Percentiles rank a stretch among this genome's conserved stretches.
Evolutionary conservation across 2,888 invertebrate genomes (phyloP).

Genomic region (Resseliella maxima): DNA sequence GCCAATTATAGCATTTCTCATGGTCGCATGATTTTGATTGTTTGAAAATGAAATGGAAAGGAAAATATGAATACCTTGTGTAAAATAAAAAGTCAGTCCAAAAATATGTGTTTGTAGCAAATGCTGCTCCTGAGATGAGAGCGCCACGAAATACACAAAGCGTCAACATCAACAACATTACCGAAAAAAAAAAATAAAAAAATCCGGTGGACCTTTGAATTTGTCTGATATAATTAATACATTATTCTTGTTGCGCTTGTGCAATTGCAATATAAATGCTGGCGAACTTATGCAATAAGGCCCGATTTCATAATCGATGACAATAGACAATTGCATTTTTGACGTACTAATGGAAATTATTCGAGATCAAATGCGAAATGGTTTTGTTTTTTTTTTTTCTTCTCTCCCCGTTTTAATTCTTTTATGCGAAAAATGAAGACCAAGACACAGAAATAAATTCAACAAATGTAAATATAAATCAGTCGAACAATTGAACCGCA

Average conservation of each 20-base stretch:
- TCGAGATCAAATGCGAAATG: constrained; percentile 16
- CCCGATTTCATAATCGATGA: constrained; percentile 53
- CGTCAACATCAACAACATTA: not conserved
- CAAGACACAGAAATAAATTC: constrained; percentile 29
- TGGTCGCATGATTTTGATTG: not conserved
- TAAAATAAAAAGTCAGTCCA: not conserved
- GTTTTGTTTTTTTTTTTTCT: not conserved
- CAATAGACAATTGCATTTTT: constrained; percentile 49
- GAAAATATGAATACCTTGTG: not conserved
- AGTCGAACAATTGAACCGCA: constrained; percentile 49
- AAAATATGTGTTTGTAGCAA: not conserved
- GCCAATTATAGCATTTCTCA: not conserved
- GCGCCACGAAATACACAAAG: not conserved
- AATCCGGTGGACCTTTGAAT: not conserved
- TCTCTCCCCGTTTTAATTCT: not conserved
- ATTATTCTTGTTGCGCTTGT: constrained; percentile 1
- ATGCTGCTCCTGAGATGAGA: not conserved
- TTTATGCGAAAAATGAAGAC: not conserved
- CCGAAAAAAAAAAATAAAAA: not conserved
- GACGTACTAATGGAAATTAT: constrained; percentile 8
- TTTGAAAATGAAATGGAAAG: not conserved
- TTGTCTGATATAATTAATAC: constrained; percentile 12
- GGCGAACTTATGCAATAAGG: not conserved
- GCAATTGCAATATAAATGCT: not conserved
- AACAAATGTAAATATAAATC: constrained; percentile 36